Evolutionary conservation across 2,113 vertebrate genomes (phyloP).

Genomic region (Azemiops feae): DNA sequence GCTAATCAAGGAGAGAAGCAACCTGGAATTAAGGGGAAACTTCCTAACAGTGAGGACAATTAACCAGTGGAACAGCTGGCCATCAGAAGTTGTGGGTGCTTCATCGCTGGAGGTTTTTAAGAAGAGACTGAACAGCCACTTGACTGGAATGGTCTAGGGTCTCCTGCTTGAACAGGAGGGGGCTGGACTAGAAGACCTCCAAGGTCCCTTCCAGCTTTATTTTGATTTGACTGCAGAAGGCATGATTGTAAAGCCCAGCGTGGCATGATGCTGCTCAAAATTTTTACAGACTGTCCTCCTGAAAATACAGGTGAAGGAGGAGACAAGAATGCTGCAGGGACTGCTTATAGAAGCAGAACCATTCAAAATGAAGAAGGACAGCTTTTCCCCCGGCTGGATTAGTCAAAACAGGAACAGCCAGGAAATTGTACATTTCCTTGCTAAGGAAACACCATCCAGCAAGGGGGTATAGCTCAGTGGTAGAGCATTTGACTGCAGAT

Average conservation of each 20-base stretch:
- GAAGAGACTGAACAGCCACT: no score
- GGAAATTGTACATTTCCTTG: neutral
- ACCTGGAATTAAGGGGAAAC: no score
- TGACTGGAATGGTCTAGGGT: no score
- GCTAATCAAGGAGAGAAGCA: no score
- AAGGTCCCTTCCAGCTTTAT: no score
- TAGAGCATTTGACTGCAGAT: slow-evolving; percentile 20
- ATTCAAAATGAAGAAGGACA: neutral
- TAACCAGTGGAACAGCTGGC: no score
- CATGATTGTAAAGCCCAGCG: neutral
- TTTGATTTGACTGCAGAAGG: neutral
- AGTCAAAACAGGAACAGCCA: neutral
- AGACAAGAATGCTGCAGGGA: neutral
- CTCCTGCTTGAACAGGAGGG: no score
- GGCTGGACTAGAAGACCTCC: no score
- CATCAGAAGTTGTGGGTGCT: no score
- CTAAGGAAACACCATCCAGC: rapidly evolving
- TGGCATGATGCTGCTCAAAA: neutral
- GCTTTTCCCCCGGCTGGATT: neutral
- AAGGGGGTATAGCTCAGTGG: slow-evolving; percentile 4
- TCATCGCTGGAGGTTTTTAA: no score
- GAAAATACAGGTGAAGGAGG: neutral
- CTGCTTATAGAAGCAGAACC: neutral
- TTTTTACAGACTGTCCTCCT: neutral
- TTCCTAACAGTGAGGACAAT: no score